Evolutionary conservation across 2,113 vertebrate species (phyloP), one percentile per base, ranked within the genome.

Genomic region (Boleophthalmus pectinirostris): DNA sequence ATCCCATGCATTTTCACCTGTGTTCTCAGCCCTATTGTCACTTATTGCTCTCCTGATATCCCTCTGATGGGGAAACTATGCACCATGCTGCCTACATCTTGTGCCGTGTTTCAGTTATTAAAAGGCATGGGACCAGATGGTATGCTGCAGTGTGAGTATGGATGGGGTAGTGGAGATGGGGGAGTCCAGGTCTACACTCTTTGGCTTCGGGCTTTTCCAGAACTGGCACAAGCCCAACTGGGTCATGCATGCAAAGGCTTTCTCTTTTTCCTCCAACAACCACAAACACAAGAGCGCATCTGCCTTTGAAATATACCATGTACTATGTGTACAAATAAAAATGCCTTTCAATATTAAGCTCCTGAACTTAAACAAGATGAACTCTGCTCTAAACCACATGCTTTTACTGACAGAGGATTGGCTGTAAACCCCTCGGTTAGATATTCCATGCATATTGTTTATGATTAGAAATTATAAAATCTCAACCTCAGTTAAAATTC

Each of bases 191-290:
- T 93, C 87, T 83, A 80, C 82, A 83, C 87, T 58, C 56, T 91
- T 88, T 90, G 85, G 90, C 90, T 92, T 83, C 82, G 84, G 89
- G 91, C 90, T 87, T 89, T 79, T 87, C 73, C 82, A 90, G 88
- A 91, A 92, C 87, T 90, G 92, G 92, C 87, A 89, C 81, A 88
- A 83, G 66, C 90, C 91, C 93, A 93, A 93, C 87, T 94, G 92
- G 93, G 92, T 92, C 92, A 93, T 86, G 83, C 85, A 91, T 89
- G 88, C 89, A 90, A 88, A 90, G 85, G 79, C 75, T 90, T 78
- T 75, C 66, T 80, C 85, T 81, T 79, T 66, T 86, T 76, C 60
- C 85, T 83, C 73, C 86, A 83, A 87, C 86, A 83, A 87, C 81
- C 83, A 23, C 20, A 58, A 58, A 24, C 56, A 58, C 56, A 82